Base-by-base conservation (phyloP, 2,113 vertebrate genomes). In the Ochotona princeps region DNA sequence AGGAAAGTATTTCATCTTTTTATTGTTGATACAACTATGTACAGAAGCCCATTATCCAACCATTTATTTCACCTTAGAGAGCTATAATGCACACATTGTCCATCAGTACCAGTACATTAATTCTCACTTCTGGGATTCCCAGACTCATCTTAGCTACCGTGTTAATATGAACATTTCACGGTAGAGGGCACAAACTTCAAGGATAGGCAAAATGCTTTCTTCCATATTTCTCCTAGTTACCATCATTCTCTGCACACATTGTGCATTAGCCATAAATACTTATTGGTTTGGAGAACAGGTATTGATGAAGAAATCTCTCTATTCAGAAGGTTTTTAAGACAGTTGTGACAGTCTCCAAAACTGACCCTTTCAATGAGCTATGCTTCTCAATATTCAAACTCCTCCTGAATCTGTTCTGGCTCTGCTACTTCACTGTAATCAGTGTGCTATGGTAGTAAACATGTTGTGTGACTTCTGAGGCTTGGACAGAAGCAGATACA, bases 81-180 rank as follows among this genome's bases (percentile, higher is more conserved):
- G 95, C 83, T 88, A 10, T 94, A 93, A 95, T 49, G 26, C 44
- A 93, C 35, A 92, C 83, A 90, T 70, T 94, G 96, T 51, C 88
- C 91, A 94, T 92, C 94, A 93, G 82, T 86, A 90, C 74, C 83
- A 90, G 86, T 63, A 88, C 91, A 93, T 96, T 93, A 95, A 93
- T 94, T 92, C 79, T 79, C 44, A 92, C 65, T 90, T 88, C 69
- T 90, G 74, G 54, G 79, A 96, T 82, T 86, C 70, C 90, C 78
- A 83, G 54, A 26, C 65, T 76, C 23, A 61, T 84, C 73, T 88
- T 88, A 93, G 86, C 86, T 60, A 93, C 93, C 79, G 7, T 91
- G 60, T 74, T 91, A 96, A 90, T 74, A 60, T 81, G 76, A 91
- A 91, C 93, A 90, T 81, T 95, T 94, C 89, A 93, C 20, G 35